phyloP scores from a whole-genome alignment of 2,113 vertebrate species.

The Microtus montanus region DNA sequence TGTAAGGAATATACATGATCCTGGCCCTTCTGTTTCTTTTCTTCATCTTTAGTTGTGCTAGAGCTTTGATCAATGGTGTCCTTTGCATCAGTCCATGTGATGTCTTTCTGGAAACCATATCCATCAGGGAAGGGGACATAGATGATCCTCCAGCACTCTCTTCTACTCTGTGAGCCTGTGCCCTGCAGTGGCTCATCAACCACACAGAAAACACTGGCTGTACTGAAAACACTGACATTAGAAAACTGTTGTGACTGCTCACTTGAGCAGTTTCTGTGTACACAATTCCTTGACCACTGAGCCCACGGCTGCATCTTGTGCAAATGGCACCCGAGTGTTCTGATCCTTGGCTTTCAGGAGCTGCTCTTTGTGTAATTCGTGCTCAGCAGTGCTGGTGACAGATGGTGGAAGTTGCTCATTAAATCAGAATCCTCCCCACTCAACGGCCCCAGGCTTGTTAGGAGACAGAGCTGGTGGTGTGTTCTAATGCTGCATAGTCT shows the following conservation, averaged over 20 bases:
- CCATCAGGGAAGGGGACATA: background rate
- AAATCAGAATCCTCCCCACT: conserved; percentile 80
- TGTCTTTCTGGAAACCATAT: background rate
- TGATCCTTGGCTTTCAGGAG: conserved; percentile 57
- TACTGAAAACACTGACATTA: background rate
- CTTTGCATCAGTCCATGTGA: background rate
- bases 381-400: conserved; percentile 81
- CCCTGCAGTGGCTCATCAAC: background rate
- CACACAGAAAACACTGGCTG: background rate
- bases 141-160: background rate
- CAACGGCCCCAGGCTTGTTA: conserved; percentile 77
- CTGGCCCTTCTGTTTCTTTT: background rate
- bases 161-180: background rate
- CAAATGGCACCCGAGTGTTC: conserved; percentile 3
- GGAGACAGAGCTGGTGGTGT: conserved; percentile 76
- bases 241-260: background rate
- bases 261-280: background rate
- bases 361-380: conserved; percentile 72
- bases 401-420: conserved; percentile 83
- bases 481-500: conserved; percentile 70
- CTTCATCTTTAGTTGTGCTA: background rate
- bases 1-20: conserved; percentile 11
- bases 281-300: background rate
- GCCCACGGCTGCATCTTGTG: background rate
- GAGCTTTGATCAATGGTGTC: background rate